Conservation (phyloP, 2,113 vertebrate species). For the Numenius arquata region DNA sequence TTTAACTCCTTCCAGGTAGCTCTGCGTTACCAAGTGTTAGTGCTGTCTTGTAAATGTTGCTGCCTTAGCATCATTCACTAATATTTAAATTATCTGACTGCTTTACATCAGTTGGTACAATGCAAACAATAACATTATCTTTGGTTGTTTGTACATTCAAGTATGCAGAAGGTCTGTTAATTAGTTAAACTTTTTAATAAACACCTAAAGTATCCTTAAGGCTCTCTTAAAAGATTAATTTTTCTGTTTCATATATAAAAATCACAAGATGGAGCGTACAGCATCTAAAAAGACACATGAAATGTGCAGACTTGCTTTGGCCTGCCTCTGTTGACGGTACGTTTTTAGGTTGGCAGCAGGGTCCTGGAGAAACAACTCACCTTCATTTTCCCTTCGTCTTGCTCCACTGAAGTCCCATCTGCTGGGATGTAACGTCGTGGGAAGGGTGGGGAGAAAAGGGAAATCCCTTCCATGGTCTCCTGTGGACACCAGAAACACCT, state of each 20-base stretch:
- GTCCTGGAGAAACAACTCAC: not conserved
- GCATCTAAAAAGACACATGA: not conserved
- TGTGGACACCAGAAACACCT: not conserved
- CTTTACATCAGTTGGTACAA: not conserved
- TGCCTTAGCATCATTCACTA: not conserved
- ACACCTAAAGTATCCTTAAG: not conserved
- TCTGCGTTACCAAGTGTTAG: not conserved
- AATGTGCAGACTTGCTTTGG: not conserved
- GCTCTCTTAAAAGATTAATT: not conserved
- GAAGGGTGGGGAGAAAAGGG: not conserved
- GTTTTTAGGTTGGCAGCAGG: not conserved
- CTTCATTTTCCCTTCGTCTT: not conserved
- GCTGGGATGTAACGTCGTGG: not conserved
- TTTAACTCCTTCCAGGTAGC: not conserved
- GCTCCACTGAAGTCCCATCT: not conserved
- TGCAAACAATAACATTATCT: slow-evolving; percentile 22
- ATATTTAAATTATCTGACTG: not conserved
- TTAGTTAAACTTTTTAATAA: slow-evolving; percentile 24
- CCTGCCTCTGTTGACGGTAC: not conserved
- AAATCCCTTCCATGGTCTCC: not conserved
- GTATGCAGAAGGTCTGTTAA: not conserved
- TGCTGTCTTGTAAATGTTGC: not conserved
- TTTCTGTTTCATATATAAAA: not conserved
- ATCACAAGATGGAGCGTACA: not conserved
- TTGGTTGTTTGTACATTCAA: not conserved